Evolutionary conservation across 1,140 invertebrate species (phyloP).

Genomic region (Lepidurus couesii): DNA sequence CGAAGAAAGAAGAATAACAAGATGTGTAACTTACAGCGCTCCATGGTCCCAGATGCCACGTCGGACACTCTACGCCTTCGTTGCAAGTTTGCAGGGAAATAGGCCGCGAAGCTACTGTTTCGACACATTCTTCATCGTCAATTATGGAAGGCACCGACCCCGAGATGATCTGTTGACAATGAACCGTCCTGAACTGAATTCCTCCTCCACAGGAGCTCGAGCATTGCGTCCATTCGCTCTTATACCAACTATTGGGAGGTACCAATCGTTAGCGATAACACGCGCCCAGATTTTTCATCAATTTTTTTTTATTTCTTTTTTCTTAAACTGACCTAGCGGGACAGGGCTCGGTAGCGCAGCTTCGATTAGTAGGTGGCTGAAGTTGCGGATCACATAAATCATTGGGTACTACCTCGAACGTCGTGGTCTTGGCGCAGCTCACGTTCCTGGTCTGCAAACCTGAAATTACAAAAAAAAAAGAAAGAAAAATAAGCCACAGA

Average conservation of each 20-base stretch:
- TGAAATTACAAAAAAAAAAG: slow-evolving; percentile 42
- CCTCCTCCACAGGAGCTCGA: slow-evolving; percentile 70
- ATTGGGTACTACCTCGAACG: slow-evolving; percentile 60
- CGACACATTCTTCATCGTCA: slow-evolving; percentile 65
- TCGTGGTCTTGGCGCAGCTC: slow-evolving; percentile 46
- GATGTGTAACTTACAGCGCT: slow-evolving; percentile 60
- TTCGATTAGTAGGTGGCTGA: slow-evolving; percentile 60
- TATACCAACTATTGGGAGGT: slow-evolving; percentile 57
- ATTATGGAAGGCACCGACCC: slow-evolving; percentile 60
- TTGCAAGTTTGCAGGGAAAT: slow-evolving; percentile 66
- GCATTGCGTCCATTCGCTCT: slow-evolving; percentile 75
- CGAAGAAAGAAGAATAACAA: background rate
- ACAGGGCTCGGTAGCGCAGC: slow-evolving; percentile 70
- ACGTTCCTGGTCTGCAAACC: slow-evolving; percentile 63
- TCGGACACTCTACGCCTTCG: slow-evolving; percentile 65
- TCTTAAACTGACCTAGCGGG: slow-evolving; percentile 50
- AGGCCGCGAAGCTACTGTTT: slow-evolving; percentile 61
- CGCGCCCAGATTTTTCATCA: background rate
- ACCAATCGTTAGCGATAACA: background rate
- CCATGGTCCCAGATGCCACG: slow-evolving; percentile 79
- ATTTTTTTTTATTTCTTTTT: background rate
- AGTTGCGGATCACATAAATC: slow-evolving; percentile 68
- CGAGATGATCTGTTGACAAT: slow-evolving; percentile 68
- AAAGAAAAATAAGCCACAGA: background rate
- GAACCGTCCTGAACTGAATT: slow-evolving; percentile 56